A percentile compares a stretch with the other conserved stretches of the same genome.
Conservation (phyloP, 1,140 invertebrate genomes). For the Drosophila burlai region DNA sequence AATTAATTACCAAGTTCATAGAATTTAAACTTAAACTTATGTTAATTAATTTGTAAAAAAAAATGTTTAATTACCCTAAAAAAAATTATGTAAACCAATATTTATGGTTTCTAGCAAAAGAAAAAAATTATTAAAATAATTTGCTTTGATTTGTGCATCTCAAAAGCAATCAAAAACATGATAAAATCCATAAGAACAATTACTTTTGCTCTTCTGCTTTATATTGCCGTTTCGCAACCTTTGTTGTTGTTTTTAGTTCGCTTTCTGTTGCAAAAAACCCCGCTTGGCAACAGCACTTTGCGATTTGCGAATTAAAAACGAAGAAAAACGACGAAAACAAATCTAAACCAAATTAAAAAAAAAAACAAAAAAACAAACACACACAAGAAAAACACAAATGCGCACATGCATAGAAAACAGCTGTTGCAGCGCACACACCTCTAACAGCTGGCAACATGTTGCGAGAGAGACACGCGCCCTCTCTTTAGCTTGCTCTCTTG, state of each 20-base stretch:
- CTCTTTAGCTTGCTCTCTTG: slow-evolving; percentile 12
- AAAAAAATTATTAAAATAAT: not conserved
- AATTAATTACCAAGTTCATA: not conserved
- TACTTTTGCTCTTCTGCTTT: not conserved
- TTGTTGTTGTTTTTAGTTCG: not conserved
- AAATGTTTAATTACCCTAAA: not conserved
- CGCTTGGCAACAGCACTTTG: slow-evolving; percentile 24
- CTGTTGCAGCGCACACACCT: slow-evolving; percentile 47
- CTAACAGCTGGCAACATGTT: slow-evolving; percentile 62
- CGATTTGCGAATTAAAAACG: slow-evolving; percentile 10
- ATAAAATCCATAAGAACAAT: not conserved
- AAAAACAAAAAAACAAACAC: not conserved
- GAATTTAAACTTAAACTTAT: not conserved
- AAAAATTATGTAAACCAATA: not conserved
- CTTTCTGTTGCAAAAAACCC: slow-evolving; percentile 9
- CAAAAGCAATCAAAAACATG: not conserved
- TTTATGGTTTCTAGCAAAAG: no score
- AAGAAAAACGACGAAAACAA: slow-evolving; percentile 4
- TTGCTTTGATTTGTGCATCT: not conserved
- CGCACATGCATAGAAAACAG: slow-evolving; percentile 42
- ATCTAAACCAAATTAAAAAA: slow-evolving; percentile 28
- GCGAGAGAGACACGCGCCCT: slow-evolving; percentile 16
- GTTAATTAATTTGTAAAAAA: not conserved
- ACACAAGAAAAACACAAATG: not conserved
- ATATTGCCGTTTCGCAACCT: not conserved